Base-by-base conservation (phyloP, 2,113 vertebrate genomes). In the Gnathonemus echidnorhynchus region DNA sequence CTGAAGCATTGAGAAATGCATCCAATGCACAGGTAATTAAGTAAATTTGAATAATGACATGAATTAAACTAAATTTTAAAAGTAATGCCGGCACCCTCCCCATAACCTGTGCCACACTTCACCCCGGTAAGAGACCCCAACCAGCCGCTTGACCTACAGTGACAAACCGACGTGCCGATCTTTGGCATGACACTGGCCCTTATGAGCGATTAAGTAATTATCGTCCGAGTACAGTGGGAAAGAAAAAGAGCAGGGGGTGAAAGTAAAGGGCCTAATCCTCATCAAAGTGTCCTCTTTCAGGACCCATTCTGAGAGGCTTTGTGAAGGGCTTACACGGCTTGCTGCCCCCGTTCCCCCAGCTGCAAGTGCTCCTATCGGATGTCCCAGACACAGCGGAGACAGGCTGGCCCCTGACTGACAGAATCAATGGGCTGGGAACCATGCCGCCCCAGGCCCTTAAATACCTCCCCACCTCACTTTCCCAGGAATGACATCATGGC, bases 371-470 rank as follows among this genome's bases (percentile, higher is more conserved):
- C 94, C 95, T 95, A 95, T 96, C 94, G 94, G 94, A 96, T 95
- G 95, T 96, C 96, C 94, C 94, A 96, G 95, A 95, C 95, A 94
- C 93, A 94, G 95, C 93, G 95, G 95, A 96, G 95, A 95, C 95
- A 93, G 94, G 90, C 94, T 89, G 56, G 93, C 92, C 93, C 93
- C 93, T 94, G 95, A 94, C 93, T 95, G 95, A 96, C 95, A 96
- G 94, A 94, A 95, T 95, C 95, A 95, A 94, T 95, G 94, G 93
- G 93, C 94, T 94, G 95, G 94, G 95, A 96, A 94, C 92, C 94
- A 92, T 93, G 92, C 92, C 90, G 90, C 93, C 91, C 93, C 90
- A 93, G 91, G 92, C 93, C 93, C 95, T 94, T 94, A 95, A 95
- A 94, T 94, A 94, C 94, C 93, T 93, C 92, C 91, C 94, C 93